Evolutionary conservation across 1,140 invertebrate genomes (phyloP), one percentile per base, ranked within the genome.

Genomic region (Cherax quadricarinatus): DNA sequence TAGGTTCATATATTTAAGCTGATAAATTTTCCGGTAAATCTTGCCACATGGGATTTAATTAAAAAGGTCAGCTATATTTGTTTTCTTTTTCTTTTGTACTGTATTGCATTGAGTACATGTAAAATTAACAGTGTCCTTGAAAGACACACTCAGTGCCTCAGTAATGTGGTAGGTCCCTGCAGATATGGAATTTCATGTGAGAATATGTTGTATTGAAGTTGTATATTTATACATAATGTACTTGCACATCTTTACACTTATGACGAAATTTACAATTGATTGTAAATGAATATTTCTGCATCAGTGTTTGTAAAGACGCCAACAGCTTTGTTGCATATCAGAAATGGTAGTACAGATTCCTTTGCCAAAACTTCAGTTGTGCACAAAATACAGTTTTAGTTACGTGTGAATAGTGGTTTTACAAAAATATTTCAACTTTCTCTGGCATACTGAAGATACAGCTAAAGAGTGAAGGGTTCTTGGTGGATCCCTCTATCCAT

Each of bases 101-200:
- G 70, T 75, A 30, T 12, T 21, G 9, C 7, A 30, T 24, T 75
- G 70, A 30, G 70, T 75, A n/a, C 24, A 30, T 75, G 70, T 24
- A 5, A 30, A 9, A 10, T 24, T 75, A 75, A 24, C 12, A 75
- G 70, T 75, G 70, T 75, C n/a, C 62, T 66, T 66, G 24, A 5
- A 75, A 30, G 70, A 75, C n/a, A 75, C 24, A 75, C 70, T 75
- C 70, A 75, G 70, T 75, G 70, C 70, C 70, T 75, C 70, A 75
- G 24, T 75, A 75, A 75, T 75, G 70, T 75, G 70, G 70, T 30
- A 75, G 30, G 70, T n/a, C 21, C 70, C 24, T 75, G 66, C 24
- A 30, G n/a, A 75, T 75, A 75, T 5, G 24, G 70, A 30, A 7
- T 30, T 16, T 30, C 12, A 75, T 30, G 21, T 7, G 21, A 10